Conservation (phyloP, 2,797 vertebrate genomes). For the Syngnathus acus region DNA sequence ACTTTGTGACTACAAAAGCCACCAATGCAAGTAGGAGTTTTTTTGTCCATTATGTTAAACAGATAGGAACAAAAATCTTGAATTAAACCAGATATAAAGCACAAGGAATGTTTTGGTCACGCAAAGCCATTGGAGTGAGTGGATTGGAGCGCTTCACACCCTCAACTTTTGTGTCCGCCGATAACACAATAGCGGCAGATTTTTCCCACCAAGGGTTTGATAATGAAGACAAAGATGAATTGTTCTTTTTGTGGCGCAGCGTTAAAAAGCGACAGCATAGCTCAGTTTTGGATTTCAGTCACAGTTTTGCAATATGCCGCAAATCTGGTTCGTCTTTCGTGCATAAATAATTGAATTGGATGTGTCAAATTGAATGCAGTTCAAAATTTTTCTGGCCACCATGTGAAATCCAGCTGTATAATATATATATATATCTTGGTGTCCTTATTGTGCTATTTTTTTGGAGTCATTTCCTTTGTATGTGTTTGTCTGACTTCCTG, state of each 20-base stretch:
- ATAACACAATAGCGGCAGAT: slow-evolving; percentile 60
- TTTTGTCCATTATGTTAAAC: not conserved
- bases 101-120: slow-evolving; percentile 31
- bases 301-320: not conserved
- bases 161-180: slow-evolving; percentile 64
- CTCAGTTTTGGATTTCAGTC: not conserved
- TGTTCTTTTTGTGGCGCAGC: slow-evolving; percentile 29
- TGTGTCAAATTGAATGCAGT: not conserved
- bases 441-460: not conserved
- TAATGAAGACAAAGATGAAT: slow-evolving; percentile 68
- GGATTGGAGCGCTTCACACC: slow-evolving; percentile 58
- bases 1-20: slow-evolving; percentile 6
- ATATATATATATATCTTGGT: not conserved
- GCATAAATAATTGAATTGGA: not conserved
- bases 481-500: slow-evolving; percentile 4
- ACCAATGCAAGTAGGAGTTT: slow-evolving; percentile 4
- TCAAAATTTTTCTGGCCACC: not conserved
- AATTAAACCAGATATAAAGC: slow-evolving; percentile 12
- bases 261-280: slow-evolving; percentile 26
- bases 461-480: not conserved
- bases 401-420: not conserved
- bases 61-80: not conserved
- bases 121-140: slow-evolving; percentile 35
- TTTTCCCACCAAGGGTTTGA: slow-evolving; percentile 80
- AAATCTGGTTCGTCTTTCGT: not conserved